These are phyloP conservation scores for Manduca sexta DNA, from an alignment of 1,140 invertebrate species.

Conservation along the genomic window DNA sequence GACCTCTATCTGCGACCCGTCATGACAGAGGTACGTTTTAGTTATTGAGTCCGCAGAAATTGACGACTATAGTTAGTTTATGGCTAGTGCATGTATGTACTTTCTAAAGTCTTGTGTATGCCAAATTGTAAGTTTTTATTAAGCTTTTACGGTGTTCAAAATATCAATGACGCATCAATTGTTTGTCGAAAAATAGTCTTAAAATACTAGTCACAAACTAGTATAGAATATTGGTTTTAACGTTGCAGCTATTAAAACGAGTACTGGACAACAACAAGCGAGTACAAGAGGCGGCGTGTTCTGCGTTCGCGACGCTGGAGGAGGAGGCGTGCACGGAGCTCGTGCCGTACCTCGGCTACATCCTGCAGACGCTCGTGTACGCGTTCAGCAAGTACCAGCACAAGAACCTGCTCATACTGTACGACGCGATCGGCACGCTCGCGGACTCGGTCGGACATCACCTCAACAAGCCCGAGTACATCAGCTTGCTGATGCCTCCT, in stretches of 20 bases:
- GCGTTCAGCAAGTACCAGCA: conserved; percentile 98
- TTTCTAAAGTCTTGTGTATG: too few species aligned
- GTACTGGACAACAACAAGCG: conserved; percentile 98
- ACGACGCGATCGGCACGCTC: conserved; percentile 98
- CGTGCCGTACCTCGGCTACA: conserved; percentile 97
- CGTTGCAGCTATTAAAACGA: conserved; percentile 91
- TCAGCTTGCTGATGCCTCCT: conserved; percentile 97
- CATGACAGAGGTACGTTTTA: conserved; percentile 90
- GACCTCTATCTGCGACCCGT: conserved; percentile 94
- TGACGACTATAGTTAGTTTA: too few species aligned
- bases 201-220: too few species aligned
- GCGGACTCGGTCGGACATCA: conserved; percentile 98
- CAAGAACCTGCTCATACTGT: conserved; percentile 98
- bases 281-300: conserved; percentile 99
- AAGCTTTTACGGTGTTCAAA: too few species aligned
- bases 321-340: conserved; percentile 99
- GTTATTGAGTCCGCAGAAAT: too few species aligned
- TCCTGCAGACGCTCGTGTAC: conserved; percentile 97
- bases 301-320: conserved; percentile 98
- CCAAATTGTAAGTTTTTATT: too few species aligned
- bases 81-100: too few species aligned
- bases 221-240: too few species aligned
- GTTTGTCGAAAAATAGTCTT: too few species aligned
- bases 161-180: too few species aligned
- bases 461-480: conserved; percentile 97